Evolutionary conservation across 2,888 invertebrate species (phyloP).

Genomic region (Drosophila gaucha): DNA sequence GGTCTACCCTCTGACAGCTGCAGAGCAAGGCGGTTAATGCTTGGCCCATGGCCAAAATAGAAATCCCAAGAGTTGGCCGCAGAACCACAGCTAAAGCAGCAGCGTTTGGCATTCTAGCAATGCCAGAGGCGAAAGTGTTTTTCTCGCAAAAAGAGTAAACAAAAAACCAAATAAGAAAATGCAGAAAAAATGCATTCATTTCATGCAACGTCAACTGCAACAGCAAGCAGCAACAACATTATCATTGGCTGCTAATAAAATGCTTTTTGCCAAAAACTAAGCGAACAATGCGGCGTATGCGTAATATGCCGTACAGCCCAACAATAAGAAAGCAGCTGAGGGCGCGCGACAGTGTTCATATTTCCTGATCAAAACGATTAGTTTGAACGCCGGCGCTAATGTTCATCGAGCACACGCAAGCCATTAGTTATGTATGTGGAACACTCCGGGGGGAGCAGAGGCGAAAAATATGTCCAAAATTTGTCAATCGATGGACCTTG

Average conservation of each 20-base stretch:
- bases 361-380: constrained; percentile 6
- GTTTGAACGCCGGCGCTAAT: constrained; percentile 10
- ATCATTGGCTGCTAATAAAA: constrained; percentile 20
- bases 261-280: constrained; percentile 13
- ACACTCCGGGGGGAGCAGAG: not conserved
- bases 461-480: constrained; percentile 10
- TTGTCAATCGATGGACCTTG: constrained; percentile 40
- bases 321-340: constrained; percentile 26
- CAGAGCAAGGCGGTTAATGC: constrained; percentile 4
- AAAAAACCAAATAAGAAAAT: constrained; percentile 1
- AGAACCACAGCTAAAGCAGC: constrained; percentile 27
- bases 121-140: constrained; percentile 76
- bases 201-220: constrained; percentile 60
- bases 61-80: constrained; percentile 30
- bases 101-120: constrained; percentile 65
- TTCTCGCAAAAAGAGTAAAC: not conserved
- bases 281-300: constrained; percentile 54
- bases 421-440: constrained; percentile 28
- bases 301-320: constrained; percentile 35
- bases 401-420: constrained; percentile 6
- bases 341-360: constrained; percentile 13
- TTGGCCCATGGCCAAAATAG: constrained; percentile 44
- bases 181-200: constrained; percentile 60
- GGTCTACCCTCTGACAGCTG: constrained; percentile 40
- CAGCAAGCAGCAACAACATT: not conserved